Percentiles rank a stretch among this genome's conserved stretches.
phyloP scores from a whole-genome alignment of 2,113 vertebrate species.

The Cranoglanis bouderius region DNA sequence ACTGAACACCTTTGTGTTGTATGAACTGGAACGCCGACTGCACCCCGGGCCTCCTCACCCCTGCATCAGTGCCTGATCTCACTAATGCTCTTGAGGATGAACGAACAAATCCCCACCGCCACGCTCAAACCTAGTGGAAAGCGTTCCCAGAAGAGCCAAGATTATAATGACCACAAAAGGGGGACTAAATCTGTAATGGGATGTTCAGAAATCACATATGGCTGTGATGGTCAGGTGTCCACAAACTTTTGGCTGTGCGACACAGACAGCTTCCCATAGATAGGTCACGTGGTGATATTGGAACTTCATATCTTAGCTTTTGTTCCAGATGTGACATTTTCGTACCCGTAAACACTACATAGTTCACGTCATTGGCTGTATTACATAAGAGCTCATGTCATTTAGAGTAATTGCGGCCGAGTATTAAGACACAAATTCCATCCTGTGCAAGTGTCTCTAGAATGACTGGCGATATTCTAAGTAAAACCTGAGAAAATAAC shows the following conservation, averaged over 20 bases:
- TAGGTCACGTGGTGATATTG: background rate
- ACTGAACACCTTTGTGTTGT: background rate
- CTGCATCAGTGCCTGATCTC: background rate
- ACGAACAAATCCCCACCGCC: background rate
- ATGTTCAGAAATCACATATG: background rate
- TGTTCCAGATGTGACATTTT: background rate
- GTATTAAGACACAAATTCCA: background rate
- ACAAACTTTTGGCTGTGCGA: background rate
- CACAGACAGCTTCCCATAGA: background rate
- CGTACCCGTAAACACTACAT: background rate
- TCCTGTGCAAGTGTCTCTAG: background rate
- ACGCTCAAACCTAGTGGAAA: background rate
- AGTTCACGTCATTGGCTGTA: too few species aligned
- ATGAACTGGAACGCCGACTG: background rate
- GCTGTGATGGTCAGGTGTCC: background rate
- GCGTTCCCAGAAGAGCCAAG: background rate
- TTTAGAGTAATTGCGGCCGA: too few species aligned
- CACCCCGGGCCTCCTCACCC: background rate
- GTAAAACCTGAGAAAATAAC: constrained; percentile 4
- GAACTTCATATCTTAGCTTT: background rate
- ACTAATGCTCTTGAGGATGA: background rate
- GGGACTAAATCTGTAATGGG: background rate
- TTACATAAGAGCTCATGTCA: background rate
- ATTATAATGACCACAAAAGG: background rate
- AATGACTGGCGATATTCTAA: background rate